Conservation (phyloP, 1,140 invertebrate species). For the Lasaia peninsularis region DNA sequence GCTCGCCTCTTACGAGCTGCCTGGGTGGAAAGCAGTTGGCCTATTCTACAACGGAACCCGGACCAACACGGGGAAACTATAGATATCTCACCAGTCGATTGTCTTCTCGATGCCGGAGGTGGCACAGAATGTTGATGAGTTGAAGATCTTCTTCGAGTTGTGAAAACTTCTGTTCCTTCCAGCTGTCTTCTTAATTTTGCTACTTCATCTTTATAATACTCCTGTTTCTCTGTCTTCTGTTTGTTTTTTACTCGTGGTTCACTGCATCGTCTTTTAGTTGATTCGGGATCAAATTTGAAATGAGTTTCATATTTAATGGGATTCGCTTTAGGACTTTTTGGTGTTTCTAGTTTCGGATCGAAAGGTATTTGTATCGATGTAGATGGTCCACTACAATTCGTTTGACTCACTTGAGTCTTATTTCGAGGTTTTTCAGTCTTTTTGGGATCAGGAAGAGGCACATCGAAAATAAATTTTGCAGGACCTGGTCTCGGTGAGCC, state of each 20-base stretch:
- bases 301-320: conserved; percentile 68
- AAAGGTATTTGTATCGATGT: conserved; percentile 59
- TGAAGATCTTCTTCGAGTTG: conserved; percentile 56
- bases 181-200: conserved; percentile 58
- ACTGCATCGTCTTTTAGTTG: conserved; percentile 53
- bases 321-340: conserved; percentile 69
- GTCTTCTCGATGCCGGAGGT: conserved; percentile 54
- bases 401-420: conserved; percentile 51
- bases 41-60: too few relatives aligned
- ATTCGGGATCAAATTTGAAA: conserved; percentile 76
- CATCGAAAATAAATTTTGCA: conserved; percentile 67
- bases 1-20: too few relatives aligned
- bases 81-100: conserved; percentile 49
- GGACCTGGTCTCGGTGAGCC: conserved; percentile 63
- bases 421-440: conserved; percentile 49
- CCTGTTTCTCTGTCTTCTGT: conserved; percentile 59
- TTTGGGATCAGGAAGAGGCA: conserved; percentile 64
- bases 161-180: conserved; percentile 66
- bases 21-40: too few relatives aligned
- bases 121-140: conserved; percentile 68
- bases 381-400: conserved; percentile 37
- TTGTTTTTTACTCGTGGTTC: conserved; percentile 61
- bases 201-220: conserved; percentile 69
- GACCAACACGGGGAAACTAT: too few relatives aligned
- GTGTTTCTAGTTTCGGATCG: conserved; percentile 56